A percentile compares a stretch with the other conserved stretches of the same genome.
Conservation (phyloP, 1,140 invertebrate genomes). For the Calliopsis andreniformis region DNA sequence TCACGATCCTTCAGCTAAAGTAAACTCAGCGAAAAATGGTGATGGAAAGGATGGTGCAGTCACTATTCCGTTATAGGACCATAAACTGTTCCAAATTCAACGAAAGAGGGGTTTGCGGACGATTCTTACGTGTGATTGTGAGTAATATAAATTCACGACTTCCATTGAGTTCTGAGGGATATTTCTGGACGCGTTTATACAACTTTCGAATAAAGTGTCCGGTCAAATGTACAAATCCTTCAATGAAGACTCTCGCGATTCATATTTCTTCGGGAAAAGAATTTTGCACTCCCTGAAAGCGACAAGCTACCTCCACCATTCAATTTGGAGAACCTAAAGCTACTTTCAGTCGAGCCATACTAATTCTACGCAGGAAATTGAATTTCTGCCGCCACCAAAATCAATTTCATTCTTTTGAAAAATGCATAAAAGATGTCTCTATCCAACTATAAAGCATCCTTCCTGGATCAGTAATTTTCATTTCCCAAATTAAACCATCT, state of each 20-base stretch:
- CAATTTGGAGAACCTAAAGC: neutral
- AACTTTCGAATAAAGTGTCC: neutral
- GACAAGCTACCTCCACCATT: neutral
- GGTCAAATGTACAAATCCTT: neutral
- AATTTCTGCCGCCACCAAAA: too few species aligned
- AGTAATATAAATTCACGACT: slow-evolving; percentile 17
- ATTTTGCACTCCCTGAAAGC: neutral
- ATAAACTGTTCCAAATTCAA: slow-evolving; percentile 41
- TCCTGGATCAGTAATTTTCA: too few species aligned
- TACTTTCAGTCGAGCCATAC: too few species aligned
- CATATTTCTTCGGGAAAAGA: neutral
- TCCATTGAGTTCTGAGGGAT: neutral
- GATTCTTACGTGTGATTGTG: slow-evolving; percentile 15
- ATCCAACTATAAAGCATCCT: too few species aligned
- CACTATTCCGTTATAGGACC: slow-evolving; percentile 26
- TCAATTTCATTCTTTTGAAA: too few species aligned
- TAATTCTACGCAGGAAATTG: too few species aligned
- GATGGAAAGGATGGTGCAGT: slow-evolving; percentile 13
- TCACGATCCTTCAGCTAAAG: neutral
- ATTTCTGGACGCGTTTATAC: neutral
- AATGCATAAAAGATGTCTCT: too few species aligned
- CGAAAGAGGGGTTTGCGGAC: neutral
- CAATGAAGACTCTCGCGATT: neutral
- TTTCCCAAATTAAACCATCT: too few species aligned
- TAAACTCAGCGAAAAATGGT: slow-evolving; percentile 33